These are phyloP conservation scores for Rissa tridactyla DNA, from an alignment of 2,113 vertebrate genomes.

Conservation along the genomic window DNA sequence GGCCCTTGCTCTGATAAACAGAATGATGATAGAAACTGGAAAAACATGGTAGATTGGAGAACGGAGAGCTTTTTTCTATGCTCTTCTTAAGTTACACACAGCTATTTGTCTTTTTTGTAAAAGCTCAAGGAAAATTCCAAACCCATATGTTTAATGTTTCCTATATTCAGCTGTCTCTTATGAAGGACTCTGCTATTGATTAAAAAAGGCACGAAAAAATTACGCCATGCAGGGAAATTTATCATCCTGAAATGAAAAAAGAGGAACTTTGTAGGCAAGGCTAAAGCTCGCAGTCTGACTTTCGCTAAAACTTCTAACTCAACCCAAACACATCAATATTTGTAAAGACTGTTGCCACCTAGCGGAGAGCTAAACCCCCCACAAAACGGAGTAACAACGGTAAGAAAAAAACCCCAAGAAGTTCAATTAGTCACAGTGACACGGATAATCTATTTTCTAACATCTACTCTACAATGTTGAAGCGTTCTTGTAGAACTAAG, in stretches of 20 bases:
- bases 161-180: background rate
- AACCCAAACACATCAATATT: background rate
- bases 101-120: background rate
- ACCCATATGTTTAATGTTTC: background rate
- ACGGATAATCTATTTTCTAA: background rate
- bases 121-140: background rate
- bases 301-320: background rate
- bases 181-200: background rate
- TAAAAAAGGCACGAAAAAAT: background rate
- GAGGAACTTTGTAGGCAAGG: background rate
- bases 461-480: background rate
- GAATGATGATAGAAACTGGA: background rate
- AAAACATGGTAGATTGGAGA: background rate
- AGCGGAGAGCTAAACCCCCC: background rate
- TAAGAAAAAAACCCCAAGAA: fast-evolving
- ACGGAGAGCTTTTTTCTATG: background rate
- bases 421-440: background rate
- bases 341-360: conserved; percentile 20
- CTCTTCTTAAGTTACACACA: background rate
- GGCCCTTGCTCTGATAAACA: background rate
- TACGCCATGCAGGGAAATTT: background rate
- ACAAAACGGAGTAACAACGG: fast-evolving
- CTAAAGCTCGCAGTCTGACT: background rate
- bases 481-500: background rate
- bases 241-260: background rate